Base-by-base conservation (phyloP, 1,140 invertebrate genomes). In the Cydia pomonella region DNA sequence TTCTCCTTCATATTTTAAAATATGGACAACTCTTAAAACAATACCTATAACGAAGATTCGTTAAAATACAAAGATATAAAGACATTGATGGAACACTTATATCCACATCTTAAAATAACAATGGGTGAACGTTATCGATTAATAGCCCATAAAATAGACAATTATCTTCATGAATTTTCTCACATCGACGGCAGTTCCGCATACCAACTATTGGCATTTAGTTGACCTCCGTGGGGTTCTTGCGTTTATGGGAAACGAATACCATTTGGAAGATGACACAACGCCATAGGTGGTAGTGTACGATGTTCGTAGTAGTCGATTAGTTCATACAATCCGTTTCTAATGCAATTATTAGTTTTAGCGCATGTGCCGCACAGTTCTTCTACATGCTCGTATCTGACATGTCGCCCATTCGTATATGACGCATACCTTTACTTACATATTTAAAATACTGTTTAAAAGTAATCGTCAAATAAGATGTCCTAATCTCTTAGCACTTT, bases 191-290 rank as follows among this genome's bases (percentile, higher is more conserved):
- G 66, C 75, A 75, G 76, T 79, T 84, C 82, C 82, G 80, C 80
- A 81, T 84, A 73, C 77, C 72, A 59, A 74, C 25, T 62, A 21
- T 71, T 80, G 83, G 73, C 80, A 85, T 85, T 85, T 83, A 75
- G 41, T 44, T 80, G 83, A 83, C 82, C 82, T 83, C 79, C 77
- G 29, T 71, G 62, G 47, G 63, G 71, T 33, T 62, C 75, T 73
- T 47, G 73, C 47, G 77, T 44, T 62, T 50, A 73, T 80, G 80
- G 77, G 82, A 82, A 80, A 80, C 79, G 75, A 80, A 78, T 79
- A 82, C 79, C 80, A 81, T 79, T 82, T 80, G 72, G 64, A 75
- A 72, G 80, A 82, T 82, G 80, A 79, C 80, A 80, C 80, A 82
- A 84, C 75, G 72, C 72, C 62, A 53, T 72, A 73, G 47, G 41